phyloP scores from a whole-genome alignment of 2,113 vertebrate genomes.

The Struthio camelus region DNA sequence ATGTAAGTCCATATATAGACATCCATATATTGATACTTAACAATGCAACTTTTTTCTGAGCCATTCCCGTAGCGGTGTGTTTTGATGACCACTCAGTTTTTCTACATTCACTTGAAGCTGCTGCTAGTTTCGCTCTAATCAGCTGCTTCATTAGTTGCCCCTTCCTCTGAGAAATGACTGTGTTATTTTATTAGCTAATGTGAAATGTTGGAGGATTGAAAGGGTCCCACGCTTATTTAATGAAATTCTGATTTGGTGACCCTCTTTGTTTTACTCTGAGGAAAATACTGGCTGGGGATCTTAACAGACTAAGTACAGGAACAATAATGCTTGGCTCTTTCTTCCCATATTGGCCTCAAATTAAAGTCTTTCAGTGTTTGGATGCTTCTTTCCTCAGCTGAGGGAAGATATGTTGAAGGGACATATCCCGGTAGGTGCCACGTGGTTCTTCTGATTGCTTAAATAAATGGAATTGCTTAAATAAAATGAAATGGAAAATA shows the following conservation, averaged over 20 bases:
- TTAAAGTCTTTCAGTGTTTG: background rate
- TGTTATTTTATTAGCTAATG: no score
- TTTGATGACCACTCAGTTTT: fast-evolving
- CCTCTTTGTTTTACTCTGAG: background rate
- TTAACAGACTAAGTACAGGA: background rate
- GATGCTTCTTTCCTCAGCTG: background rate
- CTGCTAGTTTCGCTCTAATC: background rate
- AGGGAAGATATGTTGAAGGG: background rate
- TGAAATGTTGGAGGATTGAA: background rate
- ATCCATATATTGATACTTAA: background rate
- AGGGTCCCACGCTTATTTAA: fast-evolving
- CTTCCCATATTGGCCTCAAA: background rate
- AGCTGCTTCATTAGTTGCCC: background rate
- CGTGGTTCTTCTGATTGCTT: background rate
- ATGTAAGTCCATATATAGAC: background rate
- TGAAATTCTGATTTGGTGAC: background rate
- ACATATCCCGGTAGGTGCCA: background rate
- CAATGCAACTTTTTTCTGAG: background rate
- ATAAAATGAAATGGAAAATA: background rate
- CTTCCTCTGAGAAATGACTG: fast-evolving
- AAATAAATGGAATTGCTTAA: background rate
- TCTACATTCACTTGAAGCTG: background rate
- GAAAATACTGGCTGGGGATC: background rate
- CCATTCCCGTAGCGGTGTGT: fast-evolving
- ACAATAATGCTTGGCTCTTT: fast-evolving